Percentiles rank a stretch among this genome's conserved stretches.
Conservation (phyloP, 2,113 vertebrate species). For the Cromileptes altivelis region DNA sequence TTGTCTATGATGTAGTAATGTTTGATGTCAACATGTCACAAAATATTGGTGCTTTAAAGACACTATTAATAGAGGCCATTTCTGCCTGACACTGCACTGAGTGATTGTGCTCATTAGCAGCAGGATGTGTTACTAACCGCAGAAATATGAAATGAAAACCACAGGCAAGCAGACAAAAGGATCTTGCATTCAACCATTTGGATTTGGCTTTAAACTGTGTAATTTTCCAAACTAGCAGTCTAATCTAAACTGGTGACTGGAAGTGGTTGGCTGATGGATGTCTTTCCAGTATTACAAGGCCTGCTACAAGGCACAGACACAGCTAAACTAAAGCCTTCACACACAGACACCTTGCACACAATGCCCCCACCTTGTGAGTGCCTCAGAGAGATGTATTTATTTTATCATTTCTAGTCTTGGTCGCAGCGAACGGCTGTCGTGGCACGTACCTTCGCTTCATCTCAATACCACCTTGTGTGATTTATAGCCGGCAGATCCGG, state of each 20-base stretch:
- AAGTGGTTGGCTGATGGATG: constrained; percentile 24
- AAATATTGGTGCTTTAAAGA: constrained; percentile 22
- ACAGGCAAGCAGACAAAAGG: neutral
- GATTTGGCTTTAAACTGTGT: constrained; percentile 1
- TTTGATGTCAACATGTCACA: constrained; percentile 10
- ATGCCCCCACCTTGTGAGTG: neutral
- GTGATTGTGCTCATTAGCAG: constrained; percentile 28
- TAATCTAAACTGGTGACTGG: neutral
- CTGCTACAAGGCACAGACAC: constrained; percentile 4
- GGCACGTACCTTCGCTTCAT: constrained; percentile 87
- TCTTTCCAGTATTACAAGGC: constrained; percentile 7
- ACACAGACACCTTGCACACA: constrained; percentile 31
- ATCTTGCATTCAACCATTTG: neutral
- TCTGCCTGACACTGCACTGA: constrained; percentile 9
- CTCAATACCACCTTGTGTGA: constrained; percentile 89
- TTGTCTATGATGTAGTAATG: neutral
- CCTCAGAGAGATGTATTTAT: constrained; percentile 84
- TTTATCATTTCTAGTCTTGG: constrained; percentile 87
- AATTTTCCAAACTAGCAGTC: constrained; percentile 13
- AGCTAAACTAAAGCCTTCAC: neutral
- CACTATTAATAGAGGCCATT: constrained; percentile 13
- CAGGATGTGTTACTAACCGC: constrained; percentile 18
- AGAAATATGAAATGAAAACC: constrained; percentile 29
- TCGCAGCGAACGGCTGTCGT: constrained; percentile 82
- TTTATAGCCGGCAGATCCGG: constrained; percentile 90